Base-by-base conservation (phyloP, 2,113 vertebrate genomes). In the Pterophyllum scalare region DNA sequence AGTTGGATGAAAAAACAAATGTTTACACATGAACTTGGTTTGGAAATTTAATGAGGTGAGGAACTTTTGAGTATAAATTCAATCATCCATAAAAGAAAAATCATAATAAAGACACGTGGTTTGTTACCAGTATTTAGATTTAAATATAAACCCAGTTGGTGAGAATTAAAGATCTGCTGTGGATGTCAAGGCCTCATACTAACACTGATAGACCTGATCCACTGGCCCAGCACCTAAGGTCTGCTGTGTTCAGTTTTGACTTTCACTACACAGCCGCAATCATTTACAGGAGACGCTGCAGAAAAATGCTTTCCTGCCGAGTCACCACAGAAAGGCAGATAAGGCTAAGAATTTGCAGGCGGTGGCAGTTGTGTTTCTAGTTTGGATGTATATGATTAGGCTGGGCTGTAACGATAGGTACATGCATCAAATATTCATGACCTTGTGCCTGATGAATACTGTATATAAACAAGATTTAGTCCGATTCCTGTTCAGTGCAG, bases 391-490 rank as follows among this genome's bases (percentile, higher is more conserved):
- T 77, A 77, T 7, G 67, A 62, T 80, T 64, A 60, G 58, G 57
- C 75, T 33, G 15, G 76, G 62, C 28, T 40, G 64, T 43, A 78
- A 20, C 26, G 82, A 79, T 49, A 35, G 81, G 24, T 59, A 80
- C 59, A 88, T 60, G 58, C 82, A 92, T 90, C 82, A 92, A 86
- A 91, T 70, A 93, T 88, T 82, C 74, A 92, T 87, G 80, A 81
- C 78, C 78, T 85, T 72, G 77, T 49, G 59, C 40, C 10, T 81
- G 85, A 80, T 81, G 86, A 64, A 79, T 79, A 60, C 31, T 33
- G 59, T 85, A 77, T 62, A 64, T 52, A 79, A 82, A 59, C 49
- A 82, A 70, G 64, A 80, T 80, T 77, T 62, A 77, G 64, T 85
- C 26, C 1, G 79, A 82, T 70, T 85, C 70, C 64, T 74, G 61